Conservation (phyloP, 2,888 invertebrate genomes). For the Drosophila barbarae region DNA sequence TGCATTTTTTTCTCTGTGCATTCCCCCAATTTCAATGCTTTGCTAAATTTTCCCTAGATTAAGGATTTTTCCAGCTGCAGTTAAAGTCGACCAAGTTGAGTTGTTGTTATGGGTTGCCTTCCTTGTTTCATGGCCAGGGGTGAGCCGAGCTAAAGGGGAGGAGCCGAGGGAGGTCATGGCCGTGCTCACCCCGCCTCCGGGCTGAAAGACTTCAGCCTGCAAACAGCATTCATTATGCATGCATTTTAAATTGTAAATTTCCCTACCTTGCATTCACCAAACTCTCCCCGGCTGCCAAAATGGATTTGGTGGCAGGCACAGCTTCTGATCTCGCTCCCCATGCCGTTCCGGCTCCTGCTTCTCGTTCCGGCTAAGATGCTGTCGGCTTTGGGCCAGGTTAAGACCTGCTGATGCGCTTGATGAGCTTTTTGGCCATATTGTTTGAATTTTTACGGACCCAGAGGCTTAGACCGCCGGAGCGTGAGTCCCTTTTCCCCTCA, state of each 20-base stretch:
- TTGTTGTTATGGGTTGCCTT: slow-evolving; percentile 31
- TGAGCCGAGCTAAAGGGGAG: slow-evolving; percentile 20
- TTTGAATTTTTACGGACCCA: slow-evolving; percentile 62
- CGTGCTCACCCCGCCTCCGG: slow-evolving; percentile 28
- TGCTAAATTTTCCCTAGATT: slow-evolving; percentile 56
- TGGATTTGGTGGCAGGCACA: slow-evolving; percentile 46
- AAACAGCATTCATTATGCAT: slow-evolving; percentile 69
- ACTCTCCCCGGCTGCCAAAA: slow-evolving; percentile 30
- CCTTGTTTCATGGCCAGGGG: slow-evolving; percentile 20
- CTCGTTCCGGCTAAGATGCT: slow-evolving; percentile 28
- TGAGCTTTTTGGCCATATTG: slow-evolving; percentile 68
- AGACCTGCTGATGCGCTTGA: slow-evolving; percentile 65
- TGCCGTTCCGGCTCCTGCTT: slow-evolving; percentile 6
- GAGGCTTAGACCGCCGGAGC: slow-evolving; percentile 12
- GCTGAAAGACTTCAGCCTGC: slow-evolving; percentile 59
- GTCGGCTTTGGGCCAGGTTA: slow-evolving; percentile 53
- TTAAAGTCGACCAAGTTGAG: slow-evolving; percentile 50
- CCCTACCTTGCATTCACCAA: slow-evolving; percentile 40
- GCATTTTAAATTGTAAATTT: slow-evolving; percentile 72
- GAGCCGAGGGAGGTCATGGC: slow-evolving; percentile 35
- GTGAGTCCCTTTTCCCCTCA: neutral
- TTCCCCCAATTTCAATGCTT: slow-evolving; percentile 14
- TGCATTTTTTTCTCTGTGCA: neutral
- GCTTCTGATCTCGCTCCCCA: neutral
- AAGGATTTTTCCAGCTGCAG: slow-evolving; percentile 48